Base-by-base conservation (phyloP, 2,888 invertebrate genomes). In the Saturnia pavonia region DNA sequence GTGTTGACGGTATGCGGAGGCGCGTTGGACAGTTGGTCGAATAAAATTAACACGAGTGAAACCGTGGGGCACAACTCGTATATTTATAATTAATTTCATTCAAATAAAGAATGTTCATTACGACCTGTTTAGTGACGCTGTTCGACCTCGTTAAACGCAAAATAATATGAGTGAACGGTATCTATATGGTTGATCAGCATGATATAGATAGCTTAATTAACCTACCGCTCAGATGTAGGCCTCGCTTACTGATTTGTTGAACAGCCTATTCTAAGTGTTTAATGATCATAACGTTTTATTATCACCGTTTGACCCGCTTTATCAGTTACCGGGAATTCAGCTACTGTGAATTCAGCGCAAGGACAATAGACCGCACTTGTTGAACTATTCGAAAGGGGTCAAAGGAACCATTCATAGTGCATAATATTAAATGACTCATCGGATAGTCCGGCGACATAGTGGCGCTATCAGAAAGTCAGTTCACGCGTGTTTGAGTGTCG, bases 361-460 rank as follows among this genome's bases (percentile, higher is more conserved):
- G 92, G 91, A 88, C 89, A 88, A 85, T 86, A 77, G 80, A 79
- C 80, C 87, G 87, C 86, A 89, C 84, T 85, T 82, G 88, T 87
- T 88, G 88, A 86, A 88, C 88, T 83, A 60, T 78, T 82, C 86
- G 84, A 90, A 90, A 88, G 86, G 88, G 91, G 92, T 91, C 90
- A 92, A 89, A 91, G 88, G 88, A 91, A 88, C 87, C 87, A 90
- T 89, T 86, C 84, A 87, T 86, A 85, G 63, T 63, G 63, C 40
- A 65, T 85, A 85, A 86, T 88, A 87, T 86, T 87, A 86, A 86
- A 85, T 92, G 91, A 93, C 80, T 93, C 92, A 93, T 80, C 78
- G 85, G 88, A 89, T 86, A 88, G 87, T 89, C 90, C 90, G 83
- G 85, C 82, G 83, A 84, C 80, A 84, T 81, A 81, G 78, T 78